These are phyloP conservation scores for Brachyhypopomus gauderio DNA, from an alignment of 2,113 vertebrate genomes.

Conservation along the genomic window DNA sequence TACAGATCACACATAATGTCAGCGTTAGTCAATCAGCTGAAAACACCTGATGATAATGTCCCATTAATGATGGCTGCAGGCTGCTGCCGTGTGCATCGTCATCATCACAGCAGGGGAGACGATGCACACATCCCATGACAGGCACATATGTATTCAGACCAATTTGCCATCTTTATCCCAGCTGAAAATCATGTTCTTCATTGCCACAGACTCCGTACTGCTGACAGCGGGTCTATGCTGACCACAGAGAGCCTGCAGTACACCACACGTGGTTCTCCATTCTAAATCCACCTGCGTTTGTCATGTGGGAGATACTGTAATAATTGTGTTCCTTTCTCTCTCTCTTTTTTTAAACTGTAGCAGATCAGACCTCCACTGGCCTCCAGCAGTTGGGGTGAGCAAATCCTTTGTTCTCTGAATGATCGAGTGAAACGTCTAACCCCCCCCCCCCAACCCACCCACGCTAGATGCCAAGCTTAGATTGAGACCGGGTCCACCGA, in stretches of 20 bases:
- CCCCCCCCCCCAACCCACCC: background rate
- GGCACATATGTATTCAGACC: constrained; percentile 4
- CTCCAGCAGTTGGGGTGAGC: background rate
- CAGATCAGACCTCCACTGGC: background rate
- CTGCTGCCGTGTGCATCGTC: background rate
- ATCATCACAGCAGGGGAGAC: background rate
- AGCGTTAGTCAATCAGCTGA: constrained; percentile 21
- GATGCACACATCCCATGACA: background rate
- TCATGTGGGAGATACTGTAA: background rate
- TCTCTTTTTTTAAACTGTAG: background rate
- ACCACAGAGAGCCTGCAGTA: background rate
- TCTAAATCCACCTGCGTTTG: background rate
- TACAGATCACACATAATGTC: constrained; percentile 21
- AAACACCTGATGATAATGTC: constrained; percentile 30
- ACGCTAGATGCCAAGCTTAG: background rate
- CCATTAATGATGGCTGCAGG: background rate
- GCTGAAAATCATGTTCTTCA: too few relatives aligned
- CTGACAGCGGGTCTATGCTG: too few relatives aligned
- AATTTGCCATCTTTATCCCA: too few relatives aligned
- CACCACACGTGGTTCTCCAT: background rate
- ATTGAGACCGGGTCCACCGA: background rate
- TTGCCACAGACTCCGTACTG: too few relatives aligned
- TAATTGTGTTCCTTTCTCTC: background rate
- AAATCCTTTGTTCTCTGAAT: background rate
- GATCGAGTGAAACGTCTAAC: background rate